Conservation (phyloP, 2,888 invertebrate species). For the Dasysyrphus albostriatus region DNA sequence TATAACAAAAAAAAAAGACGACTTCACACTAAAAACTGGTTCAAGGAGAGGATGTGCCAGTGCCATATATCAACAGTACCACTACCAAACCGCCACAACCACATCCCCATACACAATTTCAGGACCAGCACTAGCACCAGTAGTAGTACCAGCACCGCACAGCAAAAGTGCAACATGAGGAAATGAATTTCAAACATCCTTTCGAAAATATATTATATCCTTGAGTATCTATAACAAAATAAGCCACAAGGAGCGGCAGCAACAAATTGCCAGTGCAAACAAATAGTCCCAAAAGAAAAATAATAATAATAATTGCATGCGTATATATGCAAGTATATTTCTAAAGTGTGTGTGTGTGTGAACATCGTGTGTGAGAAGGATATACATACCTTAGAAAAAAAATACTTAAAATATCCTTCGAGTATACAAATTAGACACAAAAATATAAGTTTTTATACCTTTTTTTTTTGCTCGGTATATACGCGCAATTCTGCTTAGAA, state of each 20-base stretch:
- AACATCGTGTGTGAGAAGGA: constrained; percentile 9
- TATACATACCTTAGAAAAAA: not conserved
- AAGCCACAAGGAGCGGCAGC: constrained; percentile 67
- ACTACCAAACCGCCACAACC: constrained; percentile 69
- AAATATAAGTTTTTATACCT: not conserved
- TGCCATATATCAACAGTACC: constrained; percentile 73
- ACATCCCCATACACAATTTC: constrained; percentile 58
- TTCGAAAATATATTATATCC: constrained; percentile 50
- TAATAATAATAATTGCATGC: constrained; percentile 70
- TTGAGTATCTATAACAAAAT: constrained; percentile 74
- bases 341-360: not conserved
- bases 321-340: constrained; percentile 17
- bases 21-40: constrained; percentile 74
- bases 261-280: constrained; percentile 57
- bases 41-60: constrained; percentile 76
- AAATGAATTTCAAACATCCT: constrained; percentile 74
- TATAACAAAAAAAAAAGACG: constrained; percentile 47
- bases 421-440: constrained; percentile 55
- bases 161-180: constrained; percentile 67
- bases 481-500: constrained; percentile 49
- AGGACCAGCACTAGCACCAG: constrained; percentile 23
- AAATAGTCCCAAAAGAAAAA: constrained; percentile 36
- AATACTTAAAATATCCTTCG: constrained; percentile 60
- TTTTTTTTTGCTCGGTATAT: constrained; percentile 29
- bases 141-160: constrained; percentile 3